These are phyloP conservation scores for Campopleginae sp. DNA, from an alignment of 2,888 invertebrate genomes.

Conservation along the genomic window DNA sequence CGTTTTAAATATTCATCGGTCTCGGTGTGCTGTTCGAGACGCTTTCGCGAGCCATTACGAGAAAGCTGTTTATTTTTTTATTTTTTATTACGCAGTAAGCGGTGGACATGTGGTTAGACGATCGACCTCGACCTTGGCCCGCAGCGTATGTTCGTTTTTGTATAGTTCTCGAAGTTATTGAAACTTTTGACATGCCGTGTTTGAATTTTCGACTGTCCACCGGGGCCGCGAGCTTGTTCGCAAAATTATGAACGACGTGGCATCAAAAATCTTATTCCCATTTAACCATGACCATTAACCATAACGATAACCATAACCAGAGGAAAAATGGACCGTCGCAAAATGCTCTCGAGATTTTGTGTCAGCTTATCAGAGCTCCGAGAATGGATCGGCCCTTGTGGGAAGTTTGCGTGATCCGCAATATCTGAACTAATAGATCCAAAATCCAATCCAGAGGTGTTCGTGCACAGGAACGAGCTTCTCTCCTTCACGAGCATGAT, in stretches of 20 bases:
- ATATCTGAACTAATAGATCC: not conserved
- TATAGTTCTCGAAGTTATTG: slow-evolving; percentile 1
- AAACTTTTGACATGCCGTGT: not conserved
- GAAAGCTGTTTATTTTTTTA: slow-evolving; percentile 3
- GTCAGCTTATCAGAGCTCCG: not conserved
- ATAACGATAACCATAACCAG: not conserved
- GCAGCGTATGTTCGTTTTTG: not conserved
- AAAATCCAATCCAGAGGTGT: not conserved
- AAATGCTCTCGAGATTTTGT: not conserved
- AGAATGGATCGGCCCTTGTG: not conserved
- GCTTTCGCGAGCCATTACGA: not conserved
- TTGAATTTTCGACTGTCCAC: not conserved
- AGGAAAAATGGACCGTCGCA: not conserved
- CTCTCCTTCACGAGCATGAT: not conserved
- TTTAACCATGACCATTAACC: no score
- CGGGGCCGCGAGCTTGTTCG: not conserved
- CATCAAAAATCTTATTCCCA: not conserved
- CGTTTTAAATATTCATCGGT: slow-evolving; percentile 59
- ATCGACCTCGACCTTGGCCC: slow-evolving; percentile 51
- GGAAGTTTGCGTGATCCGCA: slow-evolving; percentile 8
- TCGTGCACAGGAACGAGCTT: not conserved
- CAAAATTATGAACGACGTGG: not conserved
- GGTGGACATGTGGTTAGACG: slow-evolving; percentile 22
- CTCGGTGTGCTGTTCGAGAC: not conserved
- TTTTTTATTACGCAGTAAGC: slow-evolving; percentile 14